These are phyloP conservation scores for Vanacampus margaritifer DNA, from an alignment of 2,113 vertebrate genomes.

Conservation along the genomic window DNA sequence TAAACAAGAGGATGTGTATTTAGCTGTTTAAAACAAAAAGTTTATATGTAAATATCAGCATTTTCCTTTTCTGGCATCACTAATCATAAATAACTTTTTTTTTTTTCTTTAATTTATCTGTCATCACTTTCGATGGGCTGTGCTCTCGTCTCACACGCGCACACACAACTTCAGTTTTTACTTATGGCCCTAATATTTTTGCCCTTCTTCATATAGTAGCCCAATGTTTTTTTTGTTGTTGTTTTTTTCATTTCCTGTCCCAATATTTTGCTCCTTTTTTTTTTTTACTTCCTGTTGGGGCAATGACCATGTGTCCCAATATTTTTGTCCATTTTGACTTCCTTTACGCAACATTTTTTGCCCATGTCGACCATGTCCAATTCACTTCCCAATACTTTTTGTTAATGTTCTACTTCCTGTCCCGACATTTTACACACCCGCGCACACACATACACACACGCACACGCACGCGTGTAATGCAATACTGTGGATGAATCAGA, in stretches of 20 bases:
- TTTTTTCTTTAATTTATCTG: conserved; percentile 55
- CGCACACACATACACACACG: conserved; percentile 6
- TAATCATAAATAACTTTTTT: conserved; percentile 59
- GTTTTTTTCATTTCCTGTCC: not conserved
- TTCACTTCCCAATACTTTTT: not conserved
- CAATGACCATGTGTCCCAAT: too few relatives aligned
- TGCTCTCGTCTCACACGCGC: conserved; percentile 50
- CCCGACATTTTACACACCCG: not conserved
- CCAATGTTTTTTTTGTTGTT: too few relatives aligned
- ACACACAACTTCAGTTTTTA: conserved; percentile 10
- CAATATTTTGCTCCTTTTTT: too few relatives aligned
- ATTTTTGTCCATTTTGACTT: too few relatives aligned
- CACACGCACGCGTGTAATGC: conserved; percentile 24
- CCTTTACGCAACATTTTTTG: not conserved
- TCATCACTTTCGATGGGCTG: conserved; percentile 63
- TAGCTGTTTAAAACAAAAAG: conserved; percentile 63
- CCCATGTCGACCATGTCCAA: not conserved
- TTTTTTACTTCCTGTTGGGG: too few relatives aligned
- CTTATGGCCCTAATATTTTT: not conserved
- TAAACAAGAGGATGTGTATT: conserved; percentile 67
- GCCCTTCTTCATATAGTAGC: too few relatives aligned
- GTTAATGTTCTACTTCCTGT: not conserved
- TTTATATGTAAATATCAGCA: conserved; percentile 72
- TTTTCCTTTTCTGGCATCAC: conserved; percentile 62
- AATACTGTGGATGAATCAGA: conserved; percentile 31